Evolutionary conservation across 2,797 vertebrate species (phyloP).

Genomic region (Trachurus trachurus): DNA sequence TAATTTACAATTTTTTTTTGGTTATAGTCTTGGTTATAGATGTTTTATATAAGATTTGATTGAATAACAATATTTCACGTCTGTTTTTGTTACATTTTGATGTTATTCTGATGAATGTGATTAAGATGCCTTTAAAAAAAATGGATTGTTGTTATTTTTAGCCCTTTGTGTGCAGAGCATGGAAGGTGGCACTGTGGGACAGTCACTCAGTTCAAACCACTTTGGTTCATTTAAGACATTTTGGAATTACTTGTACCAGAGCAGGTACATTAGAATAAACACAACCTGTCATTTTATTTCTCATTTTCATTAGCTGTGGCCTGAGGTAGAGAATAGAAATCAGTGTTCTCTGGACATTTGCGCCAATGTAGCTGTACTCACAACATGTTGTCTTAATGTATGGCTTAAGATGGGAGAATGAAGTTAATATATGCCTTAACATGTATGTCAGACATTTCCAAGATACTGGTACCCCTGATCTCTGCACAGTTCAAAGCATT

Average conservation of each 20-base stretch:
- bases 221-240: conserved; percentile 19
- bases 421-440: conserved; percentile 74
- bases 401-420: conserved; percentile 54
- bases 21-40: conserved; percentile 20
- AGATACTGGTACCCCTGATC: conserved; percentile 28
- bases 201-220: conserved; percentile 31
- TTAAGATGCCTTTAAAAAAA: conserved; percentile 73
- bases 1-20: conserved; percentile 21
- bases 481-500: conserved; percentile 51
- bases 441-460: conserved; percentile 65
- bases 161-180: not conserved
- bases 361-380: conserved; percentile 57
- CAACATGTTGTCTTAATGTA: conserved; percentile 64
- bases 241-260: conserved; percentile 12
- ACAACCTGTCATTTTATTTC: conserved; percentile 45
- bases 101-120: conserved; percentile 71
- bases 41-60: conserved; percentile 22
- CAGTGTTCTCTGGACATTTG: conserved; percentile 49
- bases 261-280: conserved; percentile 36
- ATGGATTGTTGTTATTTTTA: conserved; percentile 53
- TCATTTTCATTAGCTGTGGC: conserved; percentile 33
- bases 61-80: conserved; percentile 24
- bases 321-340: conserved; percentile 44
- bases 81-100: conserved; percentile 61
- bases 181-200: conserved; percentile 1